Evolutionary conservation across 1,140 invertebrate species (phyloP).

Genomic region (Aleiodes sp.): DNA sequence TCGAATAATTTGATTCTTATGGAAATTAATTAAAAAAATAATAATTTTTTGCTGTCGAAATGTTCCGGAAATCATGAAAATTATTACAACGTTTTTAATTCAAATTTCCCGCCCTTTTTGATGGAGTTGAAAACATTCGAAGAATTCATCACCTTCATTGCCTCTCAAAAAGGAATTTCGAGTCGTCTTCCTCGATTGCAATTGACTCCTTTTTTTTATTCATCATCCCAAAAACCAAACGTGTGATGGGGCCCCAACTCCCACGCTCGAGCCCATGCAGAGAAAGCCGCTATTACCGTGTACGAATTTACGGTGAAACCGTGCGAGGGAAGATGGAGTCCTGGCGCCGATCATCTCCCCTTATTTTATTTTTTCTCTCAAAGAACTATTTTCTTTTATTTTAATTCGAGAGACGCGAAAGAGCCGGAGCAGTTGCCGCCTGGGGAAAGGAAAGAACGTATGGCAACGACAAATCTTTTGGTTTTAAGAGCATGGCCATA

Average conservation of each 20-base stretch:
- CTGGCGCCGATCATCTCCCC: background rate
- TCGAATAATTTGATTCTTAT: too few species aligned
- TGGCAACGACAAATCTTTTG: conserved; percentile 6
- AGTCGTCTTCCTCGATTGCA: too few species aligned
- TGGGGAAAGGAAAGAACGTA: too few species aligned
- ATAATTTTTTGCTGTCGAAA: too few species aligned
- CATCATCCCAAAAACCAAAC: too few species aligned
- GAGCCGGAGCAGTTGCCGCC: background rate
- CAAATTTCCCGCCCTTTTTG: too few species aligned
- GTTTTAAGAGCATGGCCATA: background rate
- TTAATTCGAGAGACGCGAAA: background rate
- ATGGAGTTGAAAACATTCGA: too few species aligned
- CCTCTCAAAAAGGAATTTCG: too few species aligned
- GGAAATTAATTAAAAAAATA: too few species aligned
- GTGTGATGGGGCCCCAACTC: conserved; percentile 12
- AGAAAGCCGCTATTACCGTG: conserved; percentile 15
- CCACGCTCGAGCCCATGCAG: conserved; percentile 9
- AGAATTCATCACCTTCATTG: too few species aligned
- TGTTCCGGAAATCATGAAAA: too few species aligned
- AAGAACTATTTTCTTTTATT: conserved; percentile 16
- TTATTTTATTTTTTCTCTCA: background rate
- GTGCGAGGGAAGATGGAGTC: background rate
- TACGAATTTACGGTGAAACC: background rate
- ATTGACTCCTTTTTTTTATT: background rate
- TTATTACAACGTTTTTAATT: too few species aligned